Evolutionary conservation across 2,888 invertebrate species (phyloP).

Genomic region (Ormyrus thymus): DNA sequence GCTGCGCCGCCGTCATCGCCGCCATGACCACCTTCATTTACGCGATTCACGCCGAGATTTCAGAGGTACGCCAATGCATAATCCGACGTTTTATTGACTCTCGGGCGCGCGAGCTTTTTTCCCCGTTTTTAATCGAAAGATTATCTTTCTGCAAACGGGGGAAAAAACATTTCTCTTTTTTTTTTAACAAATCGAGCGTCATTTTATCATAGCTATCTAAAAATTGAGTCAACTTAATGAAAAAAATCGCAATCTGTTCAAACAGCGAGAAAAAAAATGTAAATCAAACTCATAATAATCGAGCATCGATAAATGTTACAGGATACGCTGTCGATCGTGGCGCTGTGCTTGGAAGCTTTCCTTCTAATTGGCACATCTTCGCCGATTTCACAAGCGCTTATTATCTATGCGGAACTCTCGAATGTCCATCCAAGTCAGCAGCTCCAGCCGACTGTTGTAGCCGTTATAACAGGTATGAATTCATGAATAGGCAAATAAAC

Average conservation of each 20-base stretch:
- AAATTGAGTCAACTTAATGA: too few relatives aligned
- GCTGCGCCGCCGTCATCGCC: conserved; percentile 82
- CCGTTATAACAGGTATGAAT: conserved; percentile 80
- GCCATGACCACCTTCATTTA: conserved; percentile 80
- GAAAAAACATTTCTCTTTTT: too few relatives aligned
- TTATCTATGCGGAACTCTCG: conserved; percentile 83
- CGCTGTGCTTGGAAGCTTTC: conserved; percentile 80
- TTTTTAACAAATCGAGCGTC: too few relatives aligned
- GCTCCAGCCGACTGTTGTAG: conserved; percentile 81
- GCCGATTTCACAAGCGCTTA: conserved; percentile 82
- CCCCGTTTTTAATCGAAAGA: too few relatives aligned
- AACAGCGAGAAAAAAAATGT: too few relatives aligned
- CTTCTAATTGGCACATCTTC: conserved; percentile 83
- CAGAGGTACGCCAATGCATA: conserved; percentile 66
- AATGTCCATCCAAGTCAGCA: conserved; percentile 77
- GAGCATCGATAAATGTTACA: conserved; percentile 62
- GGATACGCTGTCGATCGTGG: conserved; percentile 79
- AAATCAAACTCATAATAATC: too few relatives aligned
- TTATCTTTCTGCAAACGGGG: too few relatives aligned
- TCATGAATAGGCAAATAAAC: conserved; percentile 10
- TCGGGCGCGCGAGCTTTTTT: too few relatives aligned
- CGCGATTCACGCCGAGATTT: conserved; percentile 70
- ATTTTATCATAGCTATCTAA: too few relatives aligned
- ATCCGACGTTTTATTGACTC: neutral
- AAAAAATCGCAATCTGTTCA: too few relatives aligned